phyloP scores from a whole-genome alignment of 2,113 vertebrate species.

The Nycticorax nycticorax region DNA sequence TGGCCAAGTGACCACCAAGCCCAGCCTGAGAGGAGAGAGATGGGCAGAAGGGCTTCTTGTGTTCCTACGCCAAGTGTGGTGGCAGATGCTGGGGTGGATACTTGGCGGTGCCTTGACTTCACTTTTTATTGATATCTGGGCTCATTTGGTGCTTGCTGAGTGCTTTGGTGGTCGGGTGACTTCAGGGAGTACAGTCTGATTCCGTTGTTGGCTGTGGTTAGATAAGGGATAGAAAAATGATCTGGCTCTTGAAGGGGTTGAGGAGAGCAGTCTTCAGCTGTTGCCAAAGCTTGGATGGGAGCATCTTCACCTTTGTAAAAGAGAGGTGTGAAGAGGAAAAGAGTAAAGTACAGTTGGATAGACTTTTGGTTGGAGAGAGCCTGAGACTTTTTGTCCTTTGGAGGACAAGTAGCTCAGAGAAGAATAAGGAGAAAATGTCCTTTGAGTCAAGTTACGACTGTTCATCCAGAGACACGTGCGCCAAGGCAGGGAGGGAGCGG shows the following conservation, averaged over 20 bases:
- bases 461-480: rapidly evolving
- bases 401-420: neutral
- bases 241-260: neutral
- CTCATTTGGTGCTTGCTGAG: neutral
- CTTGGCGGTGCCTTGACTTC: neutral
- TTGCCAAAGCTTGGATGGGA: neutral
- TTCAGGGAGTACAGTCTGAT: neutral
- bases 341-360: neutral
- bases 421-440: neutral
- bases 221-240: neutral
- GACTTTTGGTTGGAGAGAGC: neutral
- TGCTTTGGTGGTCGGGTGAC: no score
- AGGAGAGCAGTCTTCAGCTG: neutral
- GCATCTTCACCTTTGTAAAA: neutral
- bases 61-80: no score
- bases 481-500: neutral
- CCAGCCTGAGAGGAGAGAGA: neutral
- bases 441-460: neutral
- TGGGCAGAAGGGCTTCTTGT: neutral
- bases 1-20: rapidly evolving
- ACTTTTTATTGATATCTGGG: neutral
- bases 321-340: neutral
- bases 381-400: neutral
- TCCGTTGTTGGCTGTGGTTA: neutral
- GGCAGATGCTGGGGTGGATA: no score